Evolutionary conservation across 2,113 vertebrate species (phyloP), one percentile per base, ranked within the genome.

Genomic region (Elaphurus davidianus): DNA sequence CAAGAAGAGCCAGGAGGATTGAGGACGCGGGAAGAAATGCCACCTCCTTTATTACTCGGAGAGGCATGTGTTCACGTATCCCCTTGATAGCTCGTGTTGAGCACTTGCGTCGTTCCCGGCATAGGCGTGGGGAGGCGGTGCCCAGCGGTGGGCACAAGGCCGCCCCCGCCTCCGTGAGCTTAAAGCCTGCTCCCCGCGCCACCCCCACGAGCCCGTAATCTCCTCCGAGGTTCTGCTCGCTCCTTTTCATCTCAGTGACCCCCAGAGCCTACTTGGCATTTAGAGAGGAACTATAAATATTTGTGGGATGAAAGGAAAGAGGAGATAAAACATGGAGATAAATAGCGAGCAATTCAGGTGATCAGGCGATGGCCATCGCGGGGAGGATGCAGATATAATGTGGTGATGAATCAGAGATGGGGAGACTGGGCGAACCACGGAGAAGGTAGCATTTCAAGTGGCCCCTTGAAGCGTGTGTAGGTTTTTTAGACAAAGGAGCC

Each of bases 221-320:
- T 57, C 67, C 67, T 33, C 40, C 45, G 1, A 86, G 57, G 45
- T 71, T 62, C 17, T 0, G 1, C 36, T 33, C 0, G 10, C 8
- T 54, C 52, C 87, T 36, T 71, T 43, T 7, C 91, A 9, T 62
- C 45, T 76, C 81, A 12, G 79, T 12, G 52, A 57, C 64, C 76
- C 85, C 85, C 90, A 23, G 85, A 50, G 74, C 84, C 43, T 7
- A 6, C 84, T 87, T 67, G 74, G 59, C 90, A 45, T 92, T 96
- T 95, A 55, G 87, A 94, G 76, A 90, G 40, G 67, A 76, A 60
- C 94, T 33, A n/a, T 94, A 97, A 96, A 96, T 97, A 94, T 94
- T 89, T 96, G 95, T 78, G 62, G 88, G 57, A 79, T 55, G 91
- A 67, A 79, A 62, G 47, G 57, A 78, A 55, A 21, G 50, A 28